Percentiles rank a stretch among this genome's conserved stretches.
Conservation (phyloP, 2,888 invertebrate genomes). For the Beris morrisii region DNA sequence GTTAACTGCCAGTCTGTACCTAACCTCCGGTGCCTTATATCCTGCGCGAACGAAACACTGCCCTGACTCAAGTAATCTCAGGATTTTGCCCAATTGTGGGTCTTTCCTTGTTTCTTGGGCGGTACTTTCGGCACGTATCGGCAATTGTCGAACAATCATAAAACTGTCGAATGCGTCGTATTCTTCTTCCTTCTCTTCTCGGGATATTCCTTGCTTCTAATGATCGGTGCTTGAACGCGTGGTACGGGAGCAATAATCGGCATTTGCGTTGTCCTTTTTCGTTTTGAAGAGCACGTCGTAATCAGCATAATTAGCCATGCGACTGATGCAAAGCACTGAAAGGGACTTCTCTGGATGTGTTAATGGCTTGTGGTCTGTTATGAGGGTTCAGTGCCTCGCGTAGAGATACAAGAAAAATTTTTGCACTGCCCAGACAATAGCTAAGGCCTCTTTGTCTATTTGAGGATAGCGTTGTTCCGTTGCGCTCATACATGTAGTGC, state of each 20-base stretch:
- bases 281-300: slow-evolving; percentile 12
- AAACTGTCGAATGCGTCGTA: slow-evolving; percentile 37
- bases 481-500: background rate
- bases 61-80: slow-evolving; percentile 28
- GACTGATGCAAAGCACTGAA: slow-evolving; percentile 27
- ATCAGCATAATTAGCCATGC: slow-evolving; percentile 23
- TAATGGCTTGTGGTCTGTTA: slow-evolving; percentile 5
- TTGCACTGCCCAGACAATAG: slow-evolving; percentile 30
- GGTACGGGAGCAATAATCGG: slow-evolving; percentile 16
- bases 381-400: slow-evolving; percentile 25
- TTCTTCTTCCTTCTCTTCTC: slow-evolving; percentile 18
- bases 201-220: background rate
- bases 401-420: slow-evolving; percentile 34
- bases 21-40: slow-evolving; percentile 9
- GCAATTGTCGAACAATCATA: slow-evolving; percentile 36
- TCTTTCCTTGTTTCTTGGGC: slow-evolving; percentile 35
- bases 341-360: slow-evolving; percentile 7
- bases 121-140: slow-evolving; percentile 30
- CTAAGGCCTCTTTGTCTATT: slow-evolving; percentile 31
- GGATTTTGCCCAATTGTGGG: slow-evolving; percentile 33
- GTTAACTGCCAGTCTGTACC: background rate
- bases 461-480: slow-evolving; percentile 31
- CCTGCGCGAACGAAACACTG: background rate
- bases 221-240: too few relatives aligned
- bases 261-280: slow-evolving; percentile 14